Base-by-base conservation (phyloP, 1,140 invertebrate species). In the Drosophila subobscura region DNA sequence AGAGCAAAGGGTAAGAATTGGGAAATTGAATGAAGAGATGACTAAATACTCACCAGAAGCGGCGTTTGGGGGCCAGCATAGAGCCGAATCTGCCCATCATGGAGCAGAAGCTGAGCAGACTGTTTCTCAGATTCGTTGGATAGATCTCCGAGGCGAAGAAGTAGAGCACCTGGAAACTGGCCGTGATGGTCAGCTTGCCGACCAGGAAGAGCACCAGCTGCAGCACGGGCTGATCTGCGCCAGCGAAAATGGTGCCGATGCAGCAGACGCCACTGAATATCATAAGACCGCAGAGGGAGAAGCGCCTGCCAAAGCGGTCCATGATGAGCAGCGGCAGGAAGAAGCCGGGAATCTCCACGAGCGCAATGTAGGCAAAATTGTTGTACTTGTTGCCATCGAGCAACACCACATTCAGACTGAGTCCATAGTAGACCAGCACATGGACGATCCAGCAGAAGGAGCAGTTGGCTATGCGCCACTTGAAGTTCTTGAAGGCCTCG, bases 361-460 rank as follows among this genome's bases (percentile, higher is more conserved):
- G 79, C 51, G 94, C 93, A 44, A 95, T 94, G n/a, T 95, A 92
- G 3, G 95, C 94, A 77, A 96, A 96, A 90, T 95, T 95, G 12
- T 93, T 89, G 90, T 96, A 95, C 76, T 93, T 94, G 79, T 96
- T 93, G 4, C 95, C 96, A 10, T 94, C 94, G 22, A 97, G 92
- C 37, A 95, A 93, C 6, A 96, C 95, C 0, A 96, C 95, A 88
- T 96, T 96, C 44, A 97, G 93, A 6, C 96, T 96, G 5, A 97
- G 91, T 0, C 96, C 97, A 89, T 96, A 97, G 91, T 96, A 97
- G 4, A 96, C 94, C 77, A 97, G 95, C 1, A 94, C 93, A 70
- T 94, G 93, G 2, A 94, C 93, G 2, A 94, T 91, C 95, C 94
- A 96, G 91, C 93, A 96, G 90, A 95, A 93, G 46, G 93, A 94